Base-by-base conservation (phyloP, 1,140 invertebrate genomes). In the Drosophila simulans region DNA sequence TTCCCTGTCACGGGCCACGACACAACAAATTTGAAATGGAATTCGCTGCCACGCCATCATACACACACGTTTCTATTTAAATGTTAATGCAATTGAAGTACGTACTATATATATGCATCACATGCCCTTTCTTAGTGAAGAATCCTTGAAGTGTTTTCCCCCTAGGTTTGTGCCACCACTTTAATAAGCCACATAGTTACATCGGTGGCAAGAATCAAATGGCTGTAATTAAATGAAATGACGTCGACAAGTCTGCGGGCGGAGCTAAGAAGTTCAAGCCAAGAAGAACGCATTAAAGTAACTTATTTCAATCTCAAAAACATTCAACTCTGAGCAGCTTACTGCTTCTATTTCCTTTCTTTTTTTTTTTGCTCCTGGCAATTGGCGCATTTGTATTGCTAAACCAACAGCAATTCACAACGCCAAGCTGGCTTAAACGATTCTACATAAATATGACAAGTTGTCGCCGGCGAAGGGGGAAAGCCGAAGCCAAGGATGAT, bases 401-500 rank as follows among this genome's bases (percentile, higher is more conserved):
- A 54, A 52, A 49, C 59, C 68, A 51, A 59, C 58, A 59, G 39
- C 75, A 65, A 54, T 56, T 48, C 46, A 43, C 74, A 66, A 39
- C 37, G 55, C 48, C 42, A 73, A 78, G 77, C 75, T 86, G 78
- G 74, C 83, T 88, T 86, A 79, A 72, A 88, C 70, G 83, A 57
- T 76, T 59, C 63, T 64, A 89, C 64, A 83, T 88, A 88, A 88
- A 88, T 88, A 88, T 88, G 83, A 88, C 84, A 80, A 86, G 79
- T 82, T 66, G 55, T 58, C 54, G 69, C 65, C 46, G 5, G 20
- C 37, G 12, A 79, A 69, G 35, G 40, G 46, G 39, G 17, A 35
- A 35, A 64, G 22, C 22, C 57, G 27, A 43, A 51, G 31, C 25
- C 43, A 45, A 52, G 54, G 42, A 59, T 71, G 58, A 74, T 59